These are phyloP conservation scores for Acanthosepion pharaonis DNA, from an alignment of 2,888 invertebrate genomes.

Conservation along the genomic window DNA sequence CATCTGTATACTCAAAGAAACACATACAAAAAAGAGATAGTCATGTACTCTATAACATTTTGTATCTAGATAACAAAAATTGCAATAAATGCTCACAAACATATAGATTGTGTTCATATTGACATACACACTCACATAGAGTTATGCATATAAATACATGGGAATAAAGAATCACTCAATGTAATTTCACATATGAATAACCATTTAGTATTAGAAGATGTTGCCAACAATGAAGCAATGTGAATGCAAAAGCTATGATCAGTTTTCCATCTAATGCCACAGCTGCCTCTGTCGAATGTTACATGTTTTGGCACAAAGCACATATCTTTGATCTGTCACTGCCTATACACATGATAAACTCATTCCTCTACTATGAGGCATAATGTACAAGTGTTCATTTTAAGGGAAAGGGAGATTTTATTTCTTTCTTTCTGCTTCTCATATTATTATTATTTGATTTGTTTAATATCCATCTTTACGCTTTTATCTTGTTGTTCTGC, in stretches of 20 bases:
- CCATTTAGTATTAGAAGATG: neutral
- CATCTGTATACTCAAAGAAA: neutral
- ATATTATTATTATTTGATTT: neutral
- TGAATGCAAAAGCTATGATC: neutral
- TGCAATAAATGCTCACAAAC: neutral
- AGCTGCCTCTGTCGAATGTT: slow-evolving; percentile 6
- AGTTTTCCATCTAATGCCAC: neutral
- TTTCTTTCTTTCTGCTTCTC: neutral
- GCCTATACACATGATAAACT: neutral
- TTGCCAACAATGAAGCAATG: neutral
- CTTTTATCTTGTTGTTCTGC: neutral
- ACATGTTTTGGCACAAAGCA: slow-evolving; percentile 6
- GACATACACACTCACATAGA: neutral
- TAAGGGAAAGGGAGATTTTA: neutral
- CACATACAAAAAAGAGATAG: neutral
- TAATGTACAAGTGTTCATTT: neutral
- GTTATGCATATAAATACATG: neutral
- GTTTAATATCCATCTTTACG: slow-evolving; percentile 6
- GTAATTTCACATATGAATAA: slow-evolving; percentile 22
- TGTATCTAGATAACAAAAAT: neutral
- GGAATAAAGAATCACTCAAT: neutral
- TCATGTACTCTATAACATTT: neutral
- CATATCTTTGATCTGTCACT: slow-evolving; percentile 33
- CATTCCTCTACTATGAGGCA: neutral
- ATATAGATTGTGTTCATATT: neutral